These are phyloP conservation scores for Pedionomus torquatus DNA, from an alignment of 2,113 vertebrate genomes.

Conservation along the genomic window DNA sequence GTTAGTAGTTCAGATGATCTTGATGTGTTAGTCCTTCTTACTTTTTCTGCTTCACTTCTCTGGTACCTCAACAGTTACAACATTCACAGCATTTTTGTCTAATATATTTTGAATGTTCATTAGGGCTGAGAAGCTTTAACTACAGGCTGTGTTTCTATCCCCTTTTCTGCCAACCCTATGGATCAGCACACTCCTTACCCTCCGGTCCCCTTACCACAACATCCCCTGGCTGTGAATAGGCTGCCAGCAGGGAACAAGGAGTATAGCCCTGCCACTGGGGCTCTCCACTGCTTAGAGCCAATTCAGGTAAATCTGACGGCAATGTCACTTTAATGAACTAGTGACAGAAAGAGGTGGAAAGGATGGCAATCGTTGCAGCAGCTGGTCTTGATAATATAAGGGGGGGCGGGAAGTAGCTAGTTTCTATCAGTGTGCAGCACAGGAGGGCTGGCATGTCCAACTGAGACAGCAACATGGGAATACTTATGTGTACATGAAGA, in stretches of 20 bases:
- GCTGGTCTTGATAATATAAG: neutral
- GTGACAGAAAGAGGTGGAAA: neutral
- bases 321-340: neutral
- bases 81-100: neutral
- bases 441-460: neutral
- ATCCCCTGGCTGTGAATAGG: neutral
- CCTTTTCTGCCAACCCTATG: neutral
- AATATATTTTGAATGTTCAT: neutral
- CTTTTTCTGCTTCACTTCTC: neutral
- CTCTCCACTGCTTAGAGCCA: neutral
- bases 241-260: neutral
- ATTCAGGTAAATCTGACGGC: neutral
- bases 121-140: neutral
- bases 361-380: neutral
- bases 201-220: neutral
- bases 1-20: neutral
- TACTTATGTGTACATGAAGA: neutral
- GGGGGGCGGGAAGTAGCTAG: neutral
- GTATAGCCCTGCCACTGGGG: fast-evolving
- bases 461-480: neutral
- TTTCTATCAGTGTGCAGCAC: neutral
- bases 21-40: neutral
- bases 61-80: neutral
- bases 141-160: neutral
- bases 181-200: neutral